phyloP scores from a whole-genome alignment of 2,113 vertebrate genomes.

The Anser cygnoides region DNA sequence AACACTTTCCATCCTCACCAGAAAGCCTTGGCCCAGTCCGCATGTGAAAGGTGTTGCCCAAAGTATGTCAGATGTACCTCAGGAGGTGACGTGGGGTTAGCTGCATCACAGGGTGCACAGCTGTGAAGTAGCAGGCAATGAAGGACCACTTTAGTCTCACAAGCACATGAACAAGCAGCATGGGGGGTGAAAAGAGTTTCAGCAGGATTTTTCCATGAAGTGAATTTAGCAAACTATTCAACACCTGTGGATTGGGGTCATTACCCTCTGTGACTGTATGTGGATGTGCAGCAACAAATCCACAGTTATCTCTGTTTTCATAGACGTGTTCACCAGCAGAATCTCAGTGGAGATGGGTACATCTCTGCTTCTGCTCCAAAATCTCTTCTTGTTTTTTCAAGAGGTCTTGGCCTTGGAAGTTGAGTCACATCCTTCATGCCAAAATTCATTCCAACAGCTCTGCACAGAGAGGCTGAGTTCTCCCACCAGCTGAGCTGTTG shows the following conservation, averaged over 20 bases:
- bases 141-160: not conserved
- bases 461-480: not conserved
- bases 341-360: rapidly evolving
- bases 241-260: rapidly evolving
- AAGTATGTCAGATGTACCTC: not conserved
- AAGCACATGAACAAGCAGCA: not conserved
- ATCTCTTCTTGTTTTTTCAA: not conserved
- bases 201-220: not conserved
- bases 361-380: not conserved
- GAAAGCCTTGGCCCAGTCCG: not conserved
- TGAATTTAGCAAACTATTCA: not conserved
- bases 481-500: too few species aligned
- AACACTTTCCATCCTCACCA: not conserved
- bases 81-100: not conserved
- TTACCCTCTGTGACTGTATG: not conserved
- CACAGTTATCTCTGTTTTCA: rapidly evolving
- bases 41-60: not conserved
- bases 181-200: not conserved
- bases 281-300: not conserved
- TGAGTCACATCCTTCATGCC: not conserved
- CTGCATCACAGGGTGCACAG: not conserved
- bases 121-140: not conserved
- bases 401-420: not conserved
- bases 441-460: not conserved
- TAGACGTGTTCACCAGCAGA: not conserved